Conservation (phyloP, 2,113 vertebrate species). For the Maccullochella peelii region DNA sequence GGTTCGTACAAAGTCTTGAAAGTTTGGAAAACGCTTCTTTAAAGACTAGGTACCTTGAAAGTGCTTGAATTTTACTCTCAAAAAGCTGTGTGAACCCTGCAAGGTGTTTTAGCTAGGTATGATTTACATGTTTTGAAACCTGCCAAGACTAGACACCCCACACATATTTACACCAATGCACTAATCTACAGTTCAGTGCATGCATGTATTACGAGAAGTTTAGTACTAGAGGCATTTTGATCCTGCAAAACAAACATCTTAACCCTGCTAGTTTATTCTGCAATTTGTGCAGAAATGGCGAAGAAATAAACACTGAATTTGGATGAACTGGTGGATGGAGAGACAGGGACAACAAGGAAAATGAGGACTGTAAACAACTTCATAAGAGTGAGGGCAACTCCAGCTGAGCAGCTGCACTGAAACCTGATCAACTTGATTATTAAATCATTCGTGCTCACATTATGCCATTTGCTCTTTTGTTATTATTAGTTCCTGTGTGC, state of each 20-base stretch:
- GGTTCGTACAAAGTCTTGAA: too few relatives aligned
- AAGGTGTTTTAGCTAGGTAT: neutral
- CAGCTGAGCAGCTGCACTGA: conserved; percentile 7
- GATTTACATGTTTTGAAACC: neutral
- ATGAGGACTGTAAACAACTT: neutral
- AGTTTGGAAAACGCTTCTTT: too few relatives aligned
- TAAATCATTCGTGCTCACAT: neutral
- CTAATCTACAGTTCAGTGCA: neutral
- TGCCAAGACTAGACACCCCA: neutral
- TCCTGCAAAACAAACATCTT: neutral
- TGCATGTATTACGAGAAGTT: neutral
- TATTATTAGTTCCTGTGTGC: neutral
- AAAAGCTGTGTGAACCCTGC: too few relatives aligned
- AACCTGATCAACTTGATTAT: conserved; percentile 20
- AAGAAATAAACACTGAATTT: neutral
- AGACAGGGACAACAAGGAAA: neutral
- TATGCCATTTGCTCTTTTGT: neutral
- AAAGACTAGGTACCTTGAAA: too few relatives aligned
- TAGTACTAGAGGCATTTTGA: too few relatives aligned
- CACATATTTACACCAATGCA: neutral
- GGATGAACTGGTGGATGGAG: neutral
- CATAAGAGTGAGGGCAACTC: neutral
- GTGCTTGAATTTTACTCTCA: too few relatives aligned
- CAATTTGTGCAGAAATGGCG: neutral
- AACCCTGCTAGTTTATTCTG: neutral